A percentile compares a stretch with the other conserved stretches of the same genome.
Conservation (phyloP, 2,113 vertebrate genomes). For the Meleagris gallopavo region DNA sequence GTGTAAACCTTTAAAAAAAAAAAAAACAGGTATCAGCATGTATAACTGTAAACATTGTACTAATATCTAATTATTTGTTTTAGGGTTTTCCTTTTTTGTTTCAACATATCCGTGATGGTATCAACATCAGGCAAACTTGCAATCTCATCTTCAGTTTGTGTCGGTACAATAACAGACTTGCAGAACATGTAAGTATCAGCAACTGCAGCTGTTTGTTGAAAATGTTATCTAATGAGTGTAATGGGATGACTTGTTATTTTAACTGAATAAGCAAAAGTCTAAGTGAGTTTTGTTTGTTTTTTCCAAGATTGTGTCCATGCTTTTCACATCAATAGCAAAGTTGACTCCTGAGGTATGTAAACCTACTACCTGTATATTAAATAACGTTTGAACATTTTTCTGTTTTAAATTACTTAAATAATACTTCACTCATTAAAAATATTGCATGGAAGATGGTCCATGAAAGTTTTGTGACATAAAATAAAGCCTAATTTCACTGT, state of each 20-base stretch:
- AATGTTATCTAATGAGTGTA: background rate
- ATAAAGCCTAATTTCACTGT: background rate
- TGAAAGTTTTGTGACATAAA: background rate
- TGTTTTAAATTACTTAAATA: background rate
- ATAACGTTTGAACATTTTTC: background rate
- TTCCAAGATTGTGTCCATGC: slow-evolving; percentile 96
- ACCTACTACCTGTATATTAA: background rate
- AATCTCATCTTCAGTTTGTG: slow-evolving; percentile 99
- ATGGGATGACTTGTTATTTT: background rate
- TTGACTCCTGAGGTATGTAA: slow-evolving; percentile 94
- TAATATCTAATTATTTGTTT: slow-evolving; percentile 55
- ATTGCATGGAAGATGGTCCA: background rate
- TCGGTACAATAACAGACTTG: slow-evolving; percentile 97
- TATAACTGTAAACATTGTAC: background rate
- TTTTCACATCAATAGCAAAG: slow-evolving; percentile 99
- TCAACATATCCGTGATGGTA: slow-evolving; percentile 98
- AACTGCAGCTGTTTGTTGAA: fast-evolving
- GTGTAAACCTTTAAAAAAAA: background rate
- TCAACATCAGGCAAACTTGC: slow-evolving; percentile 98
- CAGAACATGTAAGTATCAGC: slow-evolving; percentile 90
- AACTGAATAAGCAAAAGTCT: slow-evolving; percentile 27
- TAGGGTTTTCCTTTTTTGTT: slow-evolving; percentile 98
- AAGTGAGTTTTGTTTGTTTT: slow-evolving; percentile 58
- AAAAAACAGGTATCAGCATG: background rate
- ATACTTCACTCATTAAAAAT: background rate